A percentile compares a stretch with the other conserved stretches of the same genome.
phyloP scores from a whole-genome alignment of 1,140 invertebrate genomes.

The Vanessa tameamea region DNA sequence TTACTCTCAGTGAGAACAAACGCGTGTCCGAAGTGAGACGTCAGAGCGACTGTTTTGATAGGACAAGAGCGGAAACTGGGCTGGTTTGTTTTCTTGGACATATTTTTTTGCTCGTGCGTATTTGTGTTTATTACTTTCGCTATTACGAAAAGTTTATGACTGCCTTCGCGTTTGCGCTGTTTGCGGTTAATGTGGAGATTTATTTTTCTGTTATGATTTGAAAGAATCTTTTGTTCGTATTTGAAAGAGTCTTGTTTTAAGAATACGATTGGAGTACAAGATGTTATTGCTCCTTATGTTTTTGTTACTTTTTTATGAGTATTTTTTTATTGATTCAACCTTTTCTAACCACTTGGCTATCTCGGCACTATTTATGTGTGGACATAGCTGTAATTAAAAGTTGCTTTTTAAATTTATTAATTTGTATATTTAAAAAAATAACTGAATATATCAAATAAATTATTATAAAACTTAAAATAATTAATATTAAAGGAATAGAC shows the following conservation, averaged over 20 bases:
- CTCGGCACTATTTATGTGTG: too few relatives aligned
- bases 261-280: not conserved
- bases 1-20: conserved; percentile 38
- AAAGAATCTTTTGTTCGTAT: not conserved
- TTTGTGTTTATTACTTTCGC: conserved; percentile 32
- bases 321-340: too few relatives aligned
- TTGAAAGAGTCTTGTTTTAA: not conserved
- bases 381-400: too few relatives aligned
- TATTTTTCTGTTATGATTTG: conserved; percentile 24
- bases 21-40: conserved; percentile 33
- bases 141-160: conserved; percentile 35
- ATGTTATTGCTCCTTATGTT: not conserved
- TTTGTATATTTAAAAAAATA: too few relatives aligned
- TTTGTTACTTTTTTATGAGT: too few relatives aligned
- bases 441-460: too few relatives aligned
- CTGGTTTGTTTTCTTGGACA: conserved; percentile 32
- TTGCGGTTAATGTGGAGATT: conserved; percentile 32
- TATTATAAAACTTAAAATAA: too few relatives aligned
- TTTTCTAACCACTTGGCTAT: too few relatives aligned
- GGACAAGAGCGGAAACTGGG: conserved; percentile 59
- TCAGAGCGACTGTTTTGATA: conserved; percentile 55
- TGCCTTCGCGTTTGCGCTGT: conserved; percentile 18
- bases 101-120: conserved; percentile 26
- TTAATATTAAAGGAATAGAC: too few relatives aligned
- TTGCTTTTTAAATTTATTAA: too few relatives aligned